These are phyloP conservation scores for Rhinolophus sinicus DNA, from an alignment of 2,113 vertebrate species.

Conservation along the genomic window DNA sequence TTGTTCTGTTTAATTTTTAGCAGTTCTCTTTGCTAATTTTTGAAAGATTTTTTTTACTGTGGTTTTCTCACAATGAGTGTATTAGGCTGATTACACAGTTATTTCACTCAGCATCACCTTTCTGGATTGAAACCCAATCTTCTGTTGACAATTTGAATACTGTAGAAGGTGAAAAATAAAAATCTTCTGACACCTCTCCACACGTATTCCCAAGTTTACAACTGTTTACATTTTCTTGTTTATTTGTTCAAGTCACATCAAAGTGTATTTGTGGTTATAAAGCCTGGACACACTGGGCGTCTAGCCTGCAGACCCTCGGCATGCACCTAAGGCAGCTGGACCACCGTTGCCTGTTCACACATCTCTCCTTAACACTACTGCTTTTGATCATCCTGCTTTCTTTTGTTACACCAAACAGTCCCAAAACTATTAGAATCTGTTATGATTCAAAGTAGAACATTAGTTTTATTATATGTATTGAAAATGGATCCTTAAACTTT, in stretches of 20 bases:
- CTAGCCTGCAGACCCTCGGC: neutral
- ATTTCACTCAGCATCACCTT: neutral
- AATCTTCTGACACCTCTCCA: neutral
- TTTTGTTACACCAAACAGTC: neutral
- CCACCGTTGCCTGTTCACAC: neutral
- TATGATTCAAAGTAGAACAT: conserved; percentile 79
- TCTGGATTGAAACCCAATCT: neutral
- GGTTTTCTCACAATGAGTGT: neutral
- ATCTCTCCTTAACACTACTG: neutral
- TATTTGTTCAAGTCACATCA: neutral
- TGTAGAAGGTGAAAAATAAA: neutral
- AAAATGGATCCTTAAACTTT: conserved; percentile 78
- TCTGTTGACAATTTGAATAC: neutral
- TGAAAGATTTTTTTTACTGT: neutral
- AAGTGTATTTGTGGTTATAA: neutral
- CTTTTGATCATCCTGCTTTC: conserved; percentile 9
- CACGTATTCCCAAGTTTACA: neutral
- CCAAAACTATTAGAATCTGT: conserved; percentile 67
- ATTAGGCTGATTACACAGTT: neutral
- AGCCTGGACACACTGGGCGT: neutral
- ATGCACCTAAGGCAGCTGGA: too few relatives aligned
- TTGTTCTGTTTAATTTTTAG: neutral
- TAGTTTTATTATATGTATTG: conserved; percentile 71
- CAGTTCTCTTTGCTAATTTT: neutral
- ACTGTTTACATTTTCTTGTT: neutral